Percentiles rank a stretch among this genome's conserved stretches.
Conservation (phyloP, 1,140 invertebrate species). For the Phortica variegata region DNA sequence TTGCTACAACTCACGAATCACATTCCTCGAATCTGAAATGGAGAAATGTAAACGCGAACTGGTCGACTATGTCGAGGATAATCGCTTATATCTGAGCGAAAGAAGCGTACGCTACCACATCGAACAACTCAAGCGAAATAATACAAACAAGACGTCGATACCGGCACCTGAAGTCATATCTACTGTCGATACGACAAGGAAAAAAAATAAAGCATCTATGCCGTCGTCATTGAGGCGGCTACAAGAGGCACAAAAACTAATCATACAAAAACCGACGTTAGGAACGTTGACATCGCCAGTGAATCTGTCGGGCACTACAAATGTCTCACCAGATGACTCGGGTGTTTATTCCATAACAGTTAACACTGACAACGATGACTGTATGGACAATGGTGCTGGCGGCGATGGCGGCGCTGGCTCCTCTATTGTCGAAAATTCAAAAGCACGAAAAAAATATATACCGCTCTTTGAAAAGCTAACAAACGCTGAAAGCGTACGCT, state of each 20-base stretch:
- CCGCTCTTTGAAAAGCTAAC: too few relatives aligned
- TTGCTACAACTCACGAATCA: constrained; percentile 25
- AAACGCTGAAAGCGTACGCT: too few relatives aligned
- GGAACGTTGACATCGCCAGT: background rate
- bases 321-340: background rate
- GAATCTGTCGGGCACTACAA: constrained; percentile 1
- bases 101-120: constrained; percentile 19
- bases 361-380: too few relatives aligned
- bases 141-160: background rate
- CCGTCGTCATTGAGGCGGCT: too few relatives aligned
- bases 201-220: too few relatives aligned
- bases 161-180: background rate
- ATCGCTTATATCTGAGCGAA: constrained; percentile 25
- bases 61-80: constrained; percentile 26
- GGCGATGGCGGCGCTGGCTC: background rate
- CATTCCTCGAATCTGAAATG: constrained; percentile 30
- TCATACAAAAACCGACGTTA: too few relatives aligned
- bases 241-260: too few relatives aligned
- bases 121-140: constrained; percentile 17
- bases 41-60: constrained; percentile 35
- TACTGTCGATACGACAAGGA: too few relatives aligned
- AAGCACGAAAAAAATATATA: too few relatives aligned
- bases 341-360: too few relatives aligned
- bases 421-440: too few relatives aligned
- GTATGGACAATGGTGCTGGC: too few relatives aligned